A percentile compares a stretch with the other conserved stretches of the same genome.
Conservation (phyloP, 2,797 vertebrate species). For the Halcyon smyrnensis region DNA sequence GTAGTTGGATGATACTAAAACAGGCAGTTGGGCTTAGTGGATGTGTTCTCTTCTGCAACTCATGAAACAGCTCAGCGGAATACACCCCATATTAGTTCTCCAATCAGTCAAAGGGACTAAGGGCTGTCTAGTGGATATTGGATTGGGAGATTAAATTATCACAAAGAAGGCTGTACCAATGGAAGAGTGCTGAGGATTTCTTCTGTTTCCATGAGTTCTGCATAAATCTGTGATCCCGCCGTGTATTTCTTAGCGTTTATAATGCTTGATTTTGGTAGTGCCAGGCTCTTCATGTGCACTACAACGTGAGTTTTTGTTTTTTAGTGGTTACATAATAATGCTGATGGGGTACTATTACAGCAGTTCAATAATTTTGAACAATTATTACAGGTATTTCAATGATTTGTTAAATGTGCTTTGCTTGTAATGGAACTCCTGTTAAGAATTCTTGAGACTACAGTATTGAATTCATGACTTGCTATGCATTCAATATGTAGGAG, state of each 20-base stretch:
- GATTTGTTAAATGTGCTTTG: neutral
- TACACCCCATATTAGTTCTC: neutral
- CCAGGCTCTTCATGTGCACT: accelerated
- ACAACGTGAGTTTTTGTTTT: neutral
- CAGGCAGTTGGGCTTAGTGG: neutral
- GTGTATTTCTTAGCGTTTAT: neutral
- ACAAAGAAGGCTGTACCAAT: neutral
- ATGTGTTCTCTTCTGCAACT: neutral
- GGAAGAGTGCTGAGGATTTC: neutral
- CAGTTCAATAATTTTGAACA: neutral
- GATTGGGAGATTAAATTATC: neutral
- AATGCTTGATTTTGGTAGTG: neutral
- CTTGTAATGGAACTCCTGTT: neutral
- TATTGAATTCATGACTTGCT: neutral
- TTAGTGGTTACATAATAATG: neutral
- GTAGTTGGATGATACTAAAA: neutral
- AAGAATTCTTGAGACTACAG: neutral
- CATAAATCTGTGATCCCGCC: neutral
- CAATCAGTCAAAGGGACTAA: too few relatives aligned
- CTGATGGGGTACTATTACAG: neutral
- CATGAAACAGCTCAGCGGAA: neutral
- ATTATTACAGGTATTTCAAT: neutral
- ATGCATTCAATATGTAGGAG: neutral
- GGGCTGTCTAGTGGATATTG: accelerated
- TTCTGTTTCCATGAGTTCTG: neutral